phyloP scores from a whole-genome alignment of 2,797 vertebrate genomes.

The Hydrolagus colliei region DNA sequence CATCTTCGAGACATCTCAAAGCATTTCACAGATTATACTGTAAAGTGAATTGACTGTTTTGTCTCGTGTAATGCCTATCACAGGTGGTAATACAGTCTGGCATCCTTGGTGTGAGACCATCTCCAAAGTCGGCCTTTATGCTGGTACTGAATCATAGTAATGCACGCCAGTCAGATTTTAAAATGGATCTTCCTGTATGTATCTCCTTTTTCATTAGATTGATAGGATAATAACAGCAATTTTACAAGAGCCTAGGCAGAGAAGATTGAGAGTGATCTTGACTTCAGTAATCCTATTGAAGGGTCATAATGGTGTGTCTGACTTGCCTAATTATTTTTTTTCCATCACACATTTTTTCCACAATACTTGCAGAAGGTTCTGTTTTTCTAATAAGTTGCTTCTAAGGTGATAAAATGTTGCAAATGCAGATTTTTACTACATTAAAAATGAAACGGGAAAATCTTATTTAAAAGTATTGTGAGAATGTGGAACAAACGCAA shows the following conservation, averaged over 20 bases:
- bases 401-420: background rate
- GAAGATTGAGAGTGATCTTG: background rate
- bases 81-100: too few relatives aligned
- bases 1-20: too few relatives aligned
- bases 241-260: too few relatives aligned
- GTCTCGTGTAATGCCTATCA: too few relatives aligned
- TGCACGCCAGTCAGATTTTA: background rate
- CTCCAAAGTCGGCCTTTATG: background rate
- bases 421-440: background rate
- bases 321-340: background rate
- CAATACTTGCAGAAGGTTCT: background rate
- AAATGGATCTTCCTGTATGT: background rate
- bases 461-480: too few relatives aligned
- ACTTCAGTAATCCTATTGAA: background rate
- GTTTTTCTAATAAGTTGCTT: background rate
- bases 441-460: too few relatives aligned
- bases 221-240: background rate
- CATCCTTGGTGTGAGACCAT: background rate
- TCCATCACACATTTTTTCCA: background rate
- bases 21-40: too few relatives aligned
- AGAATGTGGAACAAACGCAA: too few relatives aligned
- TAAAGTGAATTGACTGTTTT: too few relatives aligned
- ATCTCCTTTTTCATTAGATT: background rate
- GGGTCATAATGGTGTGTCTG: background rate
- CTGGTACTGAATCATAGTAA: background rate